Conservation (phyloP, 30 jellyfish, hydroid and myxozoan genomes). For the Chironex yamaguchii region DNA sequence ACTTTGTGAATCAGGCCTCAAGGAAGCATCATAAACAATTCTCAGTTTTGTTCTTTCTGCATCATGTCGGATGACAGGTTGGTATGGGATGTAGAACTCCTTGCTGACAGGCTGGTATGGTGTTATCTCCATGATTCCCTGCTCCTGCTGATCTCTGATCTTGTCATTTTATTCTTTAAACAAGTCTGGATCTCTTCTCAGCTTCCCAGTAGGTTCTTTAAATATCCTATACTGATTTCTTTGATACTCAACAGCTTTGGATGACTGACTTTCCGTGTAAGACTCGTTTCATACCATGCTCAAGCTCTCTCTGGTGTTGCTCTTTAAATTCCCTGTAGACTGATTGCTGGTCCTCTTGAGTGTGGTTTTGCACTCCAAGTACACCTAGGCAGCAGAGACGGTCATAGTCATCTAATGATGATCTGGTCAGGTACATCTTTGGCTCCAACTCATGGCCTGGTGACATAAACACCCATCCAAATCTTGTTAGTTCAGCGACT, state of each 20-base stretch:
- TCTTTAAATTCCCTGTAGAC: too few relatives aligned
- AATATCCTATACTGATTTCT: constrained; percentile 6
- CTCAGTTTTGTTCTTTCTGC: too few relatives aligned
- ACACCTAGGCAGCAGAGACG: constrained; percentile 36
- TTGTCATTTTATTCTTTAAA: constrained; percentile 3
- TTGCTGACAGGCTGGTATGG: too few relatives aligned
- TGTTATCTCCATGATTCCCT: too few relatives aligned
- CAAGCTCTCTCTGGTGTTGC: not conserved
- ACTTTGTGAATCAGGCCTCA: too few relatives aligned
- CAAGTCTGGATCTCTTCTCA: too few relatives aligned
- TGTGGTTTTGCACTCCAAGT: not conserved
- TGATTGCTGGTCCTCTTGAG: not conserved
- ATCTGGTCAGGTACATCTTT: not conserved
- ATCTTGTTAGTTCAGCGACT: constrained; percentile 29
- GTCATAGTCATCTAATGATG: not conserved
- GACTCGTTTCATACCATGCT: constrained; percentile 31
- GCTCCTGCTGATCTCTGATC: constrained; percentile 5
- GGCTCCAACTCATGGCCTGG: too few relatives aligned
- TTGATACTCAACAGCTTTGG: not conserved
- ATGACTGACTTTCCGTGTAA: not conserved
- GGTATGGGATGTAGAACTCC: too few relatives aligned
- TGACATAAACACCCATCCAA: constrained; percentile 43
- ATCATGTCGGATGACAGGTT: too few relatives aligned
- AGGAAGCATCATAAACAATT: too few relatives aligned
- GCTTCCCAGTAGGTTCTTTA: not conserved